Base-by-base conservation (phyloP, 2,888 invertebrate species). In the Ectropis crepuscularia region DNA sequence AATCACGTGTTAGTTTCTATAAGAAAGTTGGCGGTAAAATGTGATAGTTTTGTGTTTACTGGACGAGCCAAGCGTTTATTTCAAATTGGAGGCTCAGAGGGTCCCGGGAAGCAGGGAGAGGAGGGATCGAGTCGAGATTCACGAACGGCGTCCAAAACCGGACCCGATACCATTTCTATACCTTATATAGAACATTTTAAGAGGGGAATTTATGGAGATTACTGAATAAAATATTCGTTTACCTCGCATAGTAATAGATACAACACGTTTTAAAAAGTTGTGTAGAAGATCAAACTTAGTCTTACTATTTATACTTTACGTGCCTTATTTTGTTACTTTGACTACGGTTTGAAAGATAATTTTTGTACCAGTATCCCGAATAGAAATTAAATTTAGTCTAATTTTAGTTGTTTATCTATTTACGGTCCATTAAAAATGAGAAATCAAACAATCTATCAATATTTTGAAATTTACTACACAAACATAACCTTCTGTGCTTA, bases 111-210 rank as follows among this genome's bases (percentile, higher is more conserved):
- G 67, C 80, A 77, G 83, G 81, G 84, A 80, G 84, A 77, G 80
- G 80, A 80, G 85, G 86, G 41, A 41, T 28, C 51, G 48, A 82
- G 88, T 87, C 85, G 69, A 88, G 89, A 87, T 87, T 76, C 85
- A 83, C 80, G 83, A 75, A 70, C 60, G 76, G 73, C 76, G 76
- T 68, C 74, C 73, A 72, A 75, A 83, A 85, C 85, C 85, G 81
- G 85, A 83, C 79, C 73, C 70, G 76, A 74, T 80, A 12, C 38
- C 47, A 49, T 49, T 49, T 41, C 76, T 74, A 79, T 80, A 82
- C 63, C 82, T 82, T 80, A 75, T 72, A 70, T 69, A 76, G 69
- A 73, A 64, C 58, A 53, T 66, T 78, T 77, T 74, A 71, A 73
- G 79, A 65, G 72, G 65, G 64, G 69, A 74, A 72, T 64, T 67